Base-by-base conservation (phyloP, 2,888 invertebrate species). In the Autographa pulchrina region DNA sequence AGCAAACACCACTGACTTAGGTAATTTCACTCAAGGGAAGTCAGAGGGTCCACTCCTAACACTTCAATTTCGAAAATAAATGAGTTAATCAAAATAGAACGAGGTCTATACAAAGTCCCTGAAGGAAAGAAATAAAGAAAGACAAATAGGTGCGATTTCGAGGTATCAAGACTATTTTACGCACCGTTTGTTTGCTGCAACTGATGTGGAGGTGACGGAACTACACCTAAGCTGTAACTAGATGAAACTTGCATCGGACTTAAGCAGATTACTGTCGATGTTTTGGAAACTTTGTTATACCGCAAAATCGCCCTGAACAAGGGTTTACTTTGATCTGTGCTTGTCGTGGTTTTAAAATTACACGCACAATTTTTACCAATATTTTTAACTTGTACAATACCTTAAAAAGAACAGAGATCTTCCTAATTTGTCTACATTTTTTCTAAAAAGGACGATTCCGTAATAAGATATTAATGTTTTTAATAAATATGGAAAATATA, bases 11-110 rank as follows among this genome's bases (percentile, higher is more conserved):
- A 80, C 81, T 75, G 85, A 85, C 85, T 81, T 84, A 82, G 86
- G 86, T 86, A 88, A 90, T 87, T 89, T 88, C 85, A 82, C 81
- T 84, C 86, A 88, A 86, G 85, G 86, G 83, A 87, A 88, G 86
- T 87, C 86, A 85, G 86, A 80, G 86, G 86, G 83, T 83, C 85
- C 86, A 87, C 90, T 88, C 81, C 81, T 85, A 85, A 83, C 87
- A 85, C 89, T 90, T 85, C 87, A 86, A 89, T 89, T 89, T 87
- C 82, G 86, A 86, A 86, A 89, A 89, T 88, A 90, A 90, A 90
- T 89, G 87, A 88, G 85, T 87, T 89, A 88, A 91, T 90, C 88
- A 90, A 91, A 89, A 89, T 83, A 87, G 81, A 86, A 85, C 79
- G 81, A 77, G 76, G 69, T 77, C 78, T 80, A 65, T 69, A 67